phyloP scores from a whole-genome alignment of 2,888 invertebrate genomes.

The Drosophila siamana region DNA sequence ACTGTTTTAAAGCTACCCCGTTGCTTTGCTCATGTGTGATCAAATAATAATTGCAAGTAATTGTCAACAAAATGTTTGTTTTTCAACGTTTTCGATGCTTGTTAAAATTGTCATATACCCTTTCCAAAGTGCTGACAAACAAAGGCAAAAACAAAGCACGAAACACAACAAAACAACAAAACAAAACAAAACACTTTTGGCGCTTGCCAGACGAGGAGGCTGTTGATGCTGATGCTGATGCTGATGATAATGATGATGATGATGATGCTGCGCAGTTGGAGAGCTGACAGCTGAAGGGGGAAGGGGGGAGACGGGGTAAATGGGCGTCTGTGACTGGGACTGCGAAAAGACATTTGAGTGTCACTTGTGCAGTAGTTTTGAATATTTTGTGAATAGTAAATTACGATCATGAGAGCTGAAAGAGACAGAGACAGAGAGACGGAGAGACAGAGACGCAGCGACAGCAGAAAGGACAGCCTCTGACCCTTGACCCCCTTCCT shows the following conservation, averaged over 20 bases:
- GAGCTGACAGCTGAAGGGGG: background rate
- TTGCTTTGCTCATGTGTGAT: background rate
- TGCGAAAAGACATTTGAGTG: slow-evolving; percentile 77
- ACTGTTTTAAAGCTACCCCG: too few species aligned
- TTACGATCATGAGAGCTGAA: slow-evolving; percentile 66
- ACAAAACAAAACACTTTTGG: slow-evolving; percentile 64
- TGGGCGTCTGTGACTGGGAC: slow-evolving; percentile 45
- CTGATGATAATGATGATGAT: slow-evolving; percentile 11
- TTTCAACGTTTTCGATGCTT: slow-evolving; percentile 19
- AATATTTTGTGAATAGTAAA: slow-evolving; percentile 78
- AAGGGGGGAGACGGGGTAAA: background rate
- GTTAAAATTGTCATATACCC: slow-evolving; percentile 33
- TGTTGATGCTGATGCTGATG: slow-evolving; percentile 16
- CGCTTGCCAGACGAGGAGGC: slow-evolving; percentile 65
- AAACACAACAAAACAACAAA: background rate
- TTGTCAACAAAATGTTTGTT: background rate
- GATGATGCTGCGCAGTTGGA: slow-evolving; percentile 18
- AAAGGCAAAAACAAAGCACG: background rate
- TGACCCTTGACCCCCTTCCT: background rate
- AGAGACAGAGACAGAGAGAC: slow-evolving; percentile 22
- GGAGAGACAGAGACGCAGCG: too few species aligned
- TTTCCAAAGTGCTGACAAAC: background rate
- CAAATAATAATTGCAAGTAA: slow-evolving; percentile 2
- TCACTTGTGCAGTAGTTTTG: slow-evolving; percentile 76
- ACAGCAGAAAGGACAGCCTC: background rate